Base-by-base conservation (phyloP, 37 sponge, comb jelly and placozoan species). In the Bolinopsis microptera region DNA sequence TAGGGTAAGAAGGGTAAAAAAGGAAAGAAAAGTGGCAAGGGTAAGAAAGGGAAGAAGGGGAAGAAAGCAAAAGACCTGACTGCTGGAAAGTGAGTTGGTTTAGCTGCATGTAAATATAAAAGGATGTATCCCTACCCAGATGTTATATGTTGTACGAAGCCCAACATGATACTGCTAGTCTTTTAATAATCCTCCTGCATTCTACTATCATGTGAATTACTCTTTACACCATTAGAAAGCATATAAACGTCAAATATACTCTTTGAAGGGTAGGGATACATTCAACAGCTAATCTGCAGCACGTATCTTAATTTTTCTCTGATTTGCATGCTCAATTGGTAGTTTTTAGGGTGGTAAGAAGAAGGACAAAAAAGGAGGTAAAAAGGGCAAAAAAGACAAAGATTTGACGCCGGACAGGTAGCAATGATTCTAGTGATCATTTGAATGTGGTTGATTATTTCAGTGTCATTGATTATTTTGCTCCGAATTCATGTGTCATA, bases 331-430 rank as follows among this genome's bases (percentile, higher is more conserved):
- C 37, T 77, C 80, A 77, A 35, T 74, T n/a, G 67, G 69, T 38
- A 69, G 39, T 35, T n/a, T 93, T 67, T 69, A 82, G 69, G 92
- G 92, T 32, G 76, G 61, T 61, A 94, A 95, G 94, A 95, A 95
- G 93, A 96, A 96, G 67, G 97, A 95, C 16, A 97, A 97, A 93
- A 92, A 92, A 35, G 96, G 96, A 83, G 97, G 97, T 1, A 98
- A 97, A 94, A 98, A 96, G 93, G 95, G 96, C 69, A 99, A 99
- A 95, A 97, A 99, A 48, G 97, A 99, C 92, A 99, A 99, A 68
- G 99, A 99, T 92, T 95, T 99, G 41, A 99, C 99, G 21, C 96
- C 97, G 31, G 96, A 97, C 92, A 96, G 95, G 96, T 94, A 16
- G 39, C 39, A 37, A 25, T 83, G 83, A 34, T 38, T 38, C n/a